Percentiles rank a stretch among this genome's conserved stretches.
These are phyloP conservation scores for Corynorhinus townsendii DNA, from an alignment of 2,113 vertebrate genomes.

Conservation along the genomic window DNA sequence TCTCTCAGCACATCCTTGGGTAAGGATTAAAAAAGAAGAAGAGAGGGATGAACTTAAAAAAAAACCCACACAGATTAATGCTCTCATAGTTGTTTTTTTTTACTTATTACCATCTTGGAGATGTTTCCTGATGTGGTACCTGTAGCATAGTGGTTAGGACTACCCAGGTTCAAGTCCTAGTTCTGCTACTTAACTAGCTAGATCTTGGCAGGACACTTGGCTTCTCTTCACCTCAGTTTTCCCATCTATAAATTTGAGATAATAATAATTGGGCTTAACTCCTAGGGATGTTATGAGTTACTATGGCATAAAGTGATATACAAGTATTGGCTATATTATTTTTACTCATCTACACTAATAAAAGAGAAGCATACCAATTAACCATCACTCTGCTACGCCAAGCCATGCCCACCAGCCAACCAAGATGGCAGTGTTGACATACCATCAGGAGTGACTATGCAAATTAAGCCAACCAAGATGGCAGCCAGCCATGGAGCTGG, in stretches of 20 bases:
- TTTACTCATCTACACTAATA: background rate
- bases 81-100: background rate
- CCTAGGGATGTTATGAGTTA: background rate
- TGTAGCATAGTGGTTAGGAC: background rate
- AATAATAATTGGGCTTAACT: background rate
- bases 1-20: no score
- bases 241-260: background rate
- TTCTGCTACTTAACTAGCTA: background rate
- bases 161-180: background rate
- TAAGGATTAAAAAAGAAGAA: background rate
- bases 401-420: no score
- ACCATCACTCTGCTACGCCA: no score
- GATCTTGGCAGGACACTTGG: background rate
- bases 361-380: no score
- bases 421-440: no score
- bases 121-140: background rate
- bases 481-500: no score
- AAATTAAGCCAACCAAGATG: no score
- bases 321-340: background rate
- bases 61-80: background rate
- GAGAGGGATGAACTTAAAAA: background rate
- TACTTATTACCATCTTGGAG: background rate
- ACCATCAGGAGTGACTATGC: no score
- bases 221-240: background rate
- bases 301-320: background rate